Evolutionary conservation across 1,140 invertebrate species (phyloP).

Genomic region (Euborellia annulipes): DNA sequence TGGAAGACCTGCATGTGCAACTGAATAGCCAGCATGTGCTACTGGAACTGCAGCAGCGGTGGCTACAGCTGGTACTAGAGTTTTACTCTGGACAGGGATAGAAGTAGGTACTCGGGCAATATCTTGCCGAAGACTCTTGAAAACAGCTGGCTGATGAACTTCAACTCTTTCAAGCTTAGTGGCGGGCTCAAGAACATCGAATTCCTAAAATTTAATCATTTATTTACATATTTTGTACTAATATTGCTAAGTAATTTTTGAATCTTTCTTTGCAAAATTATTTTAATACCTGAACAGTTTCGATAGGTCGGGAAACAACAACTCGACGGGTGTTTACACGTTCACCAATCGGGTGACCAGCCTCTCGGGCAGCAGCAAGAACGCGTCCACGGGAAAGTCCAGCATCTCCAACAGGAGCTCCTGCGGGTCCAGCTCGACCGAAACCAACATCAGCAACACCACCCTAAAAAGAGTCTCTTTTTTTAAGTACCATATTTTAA

Average conservation of each 20-base stretch:
- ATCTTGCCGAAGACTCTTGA: conserved; percentile 29
- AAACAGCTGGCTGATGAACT: conserved; percentile 30
- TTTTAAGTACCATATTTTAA: conserved; percentile 2
- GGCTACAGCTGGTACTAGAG: conserved; percentile 25
- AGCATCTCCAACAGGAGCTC: conserved; percentile 22
- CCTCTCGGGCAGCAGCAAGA: conserved; percentile 38
- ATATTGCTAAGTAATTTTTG: too few relatives aligned
- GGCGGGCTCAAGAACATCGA: conserved; percentile 38
- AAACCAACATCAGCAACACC: conserved; percentile 31
- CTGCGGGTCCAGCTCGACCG: conserved; percentile 19
- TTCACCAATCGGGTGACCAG: conserved; percentile 33
- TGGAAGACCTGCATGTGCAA: too few relatives aligned
- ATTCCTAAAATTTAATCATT: neutral
- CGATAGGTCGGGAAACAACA: conserved; percentile 41
- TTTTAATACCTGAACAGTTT: conserved; percentile 36
- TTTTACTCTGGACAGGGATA: conserved; percentile 27
- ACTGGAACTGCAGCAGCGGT: conserved; percentile 15
- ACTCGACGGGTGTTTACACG: conserved; percentile 41
- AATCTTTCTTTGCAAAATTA: neutral
- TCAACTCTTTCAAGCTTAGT: conserved; percentile 33
- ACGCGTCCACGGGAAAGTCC: conserved; percentile 31
- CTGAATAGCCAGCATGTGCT: too few relatives aligned
- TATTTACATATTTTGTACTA: too few relatives aligned
- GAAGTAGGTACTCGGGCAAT: conserved; percentile 29
- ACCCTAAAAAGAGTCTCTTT: neutral